Conservation (phyloP, 2,797 vertebrate species). For the Pangasius djambal region DNA sequence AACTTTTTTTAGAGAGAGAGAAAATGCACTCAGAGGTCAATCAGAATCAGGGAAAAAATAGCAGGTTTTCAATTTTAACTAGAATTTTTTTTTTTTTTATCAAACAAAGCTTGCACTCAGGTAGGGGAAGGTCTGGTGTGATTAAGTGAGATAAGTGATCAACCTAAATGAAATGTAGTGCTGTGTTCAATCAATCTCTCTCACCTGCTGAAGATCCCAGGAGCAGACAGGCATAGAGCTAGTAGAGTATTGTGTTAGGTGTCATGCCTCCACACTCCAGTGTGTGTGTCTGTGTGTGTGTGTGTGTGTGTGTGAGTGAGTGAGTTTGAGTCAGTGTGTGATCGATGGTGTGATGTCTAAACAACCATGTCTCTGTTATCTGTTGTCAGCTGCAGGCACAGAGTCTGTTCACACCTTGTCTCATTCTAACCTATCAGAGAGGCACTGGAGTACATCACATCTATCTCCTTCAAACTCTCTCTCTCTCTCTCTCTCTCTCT, state of each 20-base stretch:
- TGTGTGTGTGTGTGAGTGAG: neutral
- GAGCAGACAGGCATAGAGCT: neutral
- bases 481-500: neutral
- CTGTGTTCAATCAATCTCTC: slow-evolving; percentile 5
- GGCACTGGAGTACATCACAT: slow-evolving; percentile 34
- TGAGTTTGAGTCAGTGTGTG: slow-evolving; percentile 23
- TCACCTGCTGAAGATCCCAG: slow-evolving; percentile 19
- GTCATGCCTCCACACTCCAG: neutral
- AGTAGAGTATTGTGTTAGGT: neutral
- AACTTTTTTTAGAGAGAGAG: neutral
- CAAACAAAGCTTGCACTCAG: neutral
- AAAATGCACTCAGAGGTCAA: neutral
- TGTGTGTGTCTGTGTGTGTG: neutral
- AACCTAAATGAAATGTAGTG: neutral
- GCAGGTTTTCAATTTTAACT: neutral
- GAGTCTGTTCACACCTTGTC: slow-evolving; percentile 25
- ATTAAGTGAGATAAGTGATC: slow-evolving; percentile 15
- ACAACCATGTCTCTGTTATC: slow-evolving; percentile 61
- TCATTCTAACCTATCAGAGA: slow-evolving; percentile 14
- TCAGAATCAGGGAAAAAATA: neutral
- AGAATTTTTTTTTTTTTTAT: neutral
- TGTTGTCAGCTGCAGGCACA: slow-evolving; percentile 54
- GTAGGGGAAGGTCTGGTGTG: slow-evolving; percentile 4
- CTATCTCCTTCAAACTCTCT: slow-evolving; percentile 18
- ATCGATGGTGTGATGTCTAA: slow-evolving; percentile 52